Evolutionary conservation across 2,888 invertebrate genomes (phyloP), one percentile per base, ranked within the genome.

Genomic region (Oegoconia quadripuncta): DNA sequence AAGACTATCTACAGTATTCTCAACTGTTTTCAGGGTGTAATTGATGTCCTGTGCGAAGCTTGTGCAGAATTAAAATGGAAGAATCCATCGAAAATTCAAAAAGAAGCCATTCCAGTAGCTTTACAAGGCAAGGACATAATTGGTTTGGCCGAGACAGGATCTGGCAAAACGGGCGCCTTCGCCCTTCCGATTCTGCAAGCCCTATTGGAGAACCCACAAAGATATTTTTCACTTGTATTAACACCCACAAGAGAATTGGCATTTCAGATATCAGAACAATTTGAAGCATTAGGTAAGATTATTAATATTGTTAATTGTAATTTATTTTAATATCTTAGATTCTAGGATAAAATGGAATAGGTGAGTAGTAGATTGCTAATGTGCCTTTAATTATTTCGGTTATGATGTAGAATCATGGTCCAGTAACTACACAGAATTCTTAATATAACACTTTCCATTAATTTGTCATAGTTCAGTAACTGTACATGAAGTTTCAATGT

Each of bases 201-300:
- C 0, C 81, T 99, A 11, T 79, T 99, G 27, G 94, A 97, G 52
- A 93, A 92, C 64, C 98, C 98, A 0, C 98, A 98, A 70, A 89
- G 98, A 70, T 93, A 98, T 65, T 99, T 97, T 81, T 97, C 97
- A 0, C 83, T 98, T 0, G 89, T 99, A 50, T 76, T 99, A 34
- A 99, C 99, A 11, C 99, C 99, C 0, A 99, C 99, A 0, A 91
- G 99, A 77, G 99, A 99, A 80, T 87, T 99, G 60, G 99, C 99
- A 2, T 97, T 97, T 74, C 99, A 99, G 80, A 99, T 99, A 65
- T 95, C 96, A 0, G 99, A 99, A 80, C 99, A 99, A 70, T 97
- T 99, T 88, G 97, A 98, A 75, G 99, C 99, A 2, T 88, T 99
- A 44, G 99, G 95, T 94, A 81, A 86, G 78, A 26, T 12, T 36